Evolutionary conservation across 2,797 vertebrate species (phyloP).

Genomic region (Xiphorhynchus erythropygius): DNA sequence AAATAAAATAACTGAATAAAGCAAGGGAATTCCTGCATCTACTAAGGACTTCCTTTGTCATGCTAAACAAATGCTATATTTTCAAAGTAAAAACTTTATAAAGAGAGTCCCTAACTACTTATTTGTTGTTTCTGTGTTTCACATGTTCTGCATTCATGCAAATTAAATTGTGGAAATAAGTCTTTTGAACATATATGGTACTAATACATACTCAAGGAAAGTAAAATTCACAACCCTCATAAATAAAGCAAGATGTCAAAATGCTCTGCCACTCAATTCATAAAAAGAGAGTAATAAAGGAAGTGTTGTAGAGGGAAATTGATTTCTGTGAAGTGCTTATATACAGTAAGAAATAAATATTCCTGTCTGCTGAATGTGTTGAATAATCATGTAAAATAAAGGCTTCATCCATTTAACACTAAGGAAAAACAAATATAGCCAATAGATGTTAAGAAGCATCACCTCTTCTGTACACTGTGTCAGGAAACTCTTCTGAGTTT

Average conservation of each 20-base stretch:
- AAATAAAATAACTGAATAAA: neutral
- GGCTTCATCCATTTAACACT: neutral
- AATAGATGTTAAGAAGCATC: neutral
- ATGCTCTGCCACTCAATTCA: neutral
- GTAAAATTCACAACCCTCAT: neutral
- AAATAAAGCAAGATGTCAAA: neutral
- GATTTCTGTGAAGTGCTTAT: neutral
- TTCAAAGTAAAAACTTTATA: neutral
- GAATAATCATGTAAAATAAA: neutral
- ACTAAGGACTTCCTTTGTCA: neutral
- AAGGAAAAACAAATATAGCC: neutral
- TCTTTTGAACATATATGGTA: neutral
- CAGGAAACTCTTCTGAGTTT: neutral
- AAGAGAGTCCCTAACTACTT: rapidly evolving
- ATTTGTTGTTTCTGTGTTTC: neutral
- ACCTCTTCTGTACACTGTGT: neutral
- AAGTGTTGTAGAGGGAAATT: neutral
- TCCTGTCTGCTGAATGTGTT: neutral
- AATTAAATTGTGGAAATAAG: neutral
- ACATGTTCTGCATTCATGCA: neutral
- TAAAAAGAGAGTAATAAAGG: neutral
- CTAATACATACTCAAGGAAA: neutral
- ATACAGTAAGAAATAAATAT: neutral
- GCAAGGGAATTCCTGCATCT: neutral
- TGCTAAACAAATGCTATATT: neutral